Conservation (phyloP, 2,888 invertebrate species). For the Euzetes globulus region DNA sequence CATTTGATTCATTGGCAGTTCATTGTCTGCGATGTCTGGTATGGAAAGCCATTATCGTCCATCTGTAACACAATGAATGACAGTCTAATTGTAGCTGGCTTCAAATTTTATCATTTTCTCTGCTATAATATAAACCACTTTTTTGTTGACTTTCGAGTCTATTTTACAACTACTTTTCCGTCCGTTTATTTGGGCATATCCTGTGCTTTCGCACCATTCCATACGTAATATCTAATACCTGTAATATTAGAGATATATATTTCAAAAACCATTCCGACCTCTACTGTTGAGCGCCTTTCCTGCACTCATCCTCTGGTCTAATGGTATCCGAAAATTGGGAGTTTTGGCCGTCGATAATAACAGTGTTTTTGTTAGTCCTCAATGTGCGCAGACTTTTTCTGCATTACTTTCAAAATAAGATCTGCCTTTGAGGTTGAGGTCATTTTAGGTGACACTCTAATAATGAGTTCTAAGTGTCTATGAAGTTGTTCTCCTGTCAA, state of each 20-base stretch:
- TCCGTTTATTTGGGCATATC: slow-evolving; percentile 18
- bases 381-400: slow-evolving; percentile 3
- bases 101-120: slow-evolving; percentile 24
- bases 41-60: slow-evolving; percentile 19
- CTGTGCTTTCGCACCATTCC: slow-evolving; percentile 1
- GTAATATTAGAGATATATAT: background rate
- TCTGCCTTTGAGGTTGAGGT: slow-evolving; percentile 4
- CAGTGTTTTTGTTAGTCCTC: background rate
- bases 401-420: slow-evolving; percentile 7
- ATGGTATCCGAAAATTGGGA: slow-evolving; percentile 2
- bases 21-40: background rate
- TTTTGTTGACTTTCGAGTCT: slow-evolving; percentile 12
- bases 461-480: slow-evolving; percentile 15
- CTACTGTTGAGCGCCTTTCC: background rate
- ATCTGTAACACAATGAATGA: slow-evolving; percentile 30
- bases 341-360: slow-evolving; percentile 9
- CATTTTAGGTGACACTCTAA: slow-evolving; percentile 17
- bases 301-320: slow-evolving; percentile 1
- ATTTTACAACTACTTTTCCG: slow-evolving; percentile 28
- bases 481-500: slow-evolving; percentile 6
- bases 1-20: background rate
- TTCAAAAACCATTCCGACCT: background rate
- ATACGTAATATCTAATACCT: background rate
- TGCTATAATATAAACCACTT: slow-evolving; percentile 25
- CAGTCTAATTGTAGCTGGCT: slow-evolving; percentile 25